These are phyloP conservation scores for Pristionchus maxplancki DNA, from an alignment of 2,888 invertebrate genomes.

Conservation along the genomic window DNA sequence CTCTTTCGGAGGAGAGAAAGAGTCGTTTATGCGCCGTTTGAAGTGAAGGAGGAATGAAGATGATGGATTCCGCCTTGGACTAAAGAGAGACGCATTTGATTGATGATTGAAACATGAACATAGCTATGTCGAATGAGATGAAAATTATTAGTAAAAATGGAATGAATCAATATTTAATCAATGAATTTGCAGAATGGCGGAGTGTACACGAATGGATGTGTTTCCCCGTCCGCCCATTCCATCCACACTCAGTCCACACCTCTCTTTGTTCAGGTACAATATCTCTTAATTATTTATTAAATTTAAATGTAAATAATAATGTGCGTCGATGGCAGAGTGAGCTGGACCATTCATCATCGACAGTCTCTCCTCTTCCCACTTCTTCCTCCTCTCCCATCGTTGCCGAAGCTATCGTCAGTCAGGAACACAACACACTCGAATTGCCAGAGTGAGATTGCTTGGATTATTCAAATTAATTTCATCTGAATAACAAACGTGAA, in stretches of 20 bases:
- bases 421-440: neutral
- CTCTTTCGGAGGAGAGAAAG: neutral
- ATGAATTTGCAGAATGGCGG: neutral
- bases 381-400: neutral
- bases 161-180: too few species aligned
- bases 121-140: neutral
- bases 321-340: neutral
- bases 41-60: neutral
- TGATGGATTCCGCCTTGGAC: neutral
- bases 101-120: constrained; percentile 6
- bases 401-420: constrained; percentile 22
- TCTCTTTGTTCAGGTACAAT: neutral
- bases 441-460: neutral
- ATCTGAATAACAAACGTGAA: neutral
- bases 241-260: constrained; percentile 2
- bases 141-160: too few species aligned
- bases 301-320: too few species aligned
- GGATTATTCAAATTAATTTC: neutral
- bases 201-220: neutral
- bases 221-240: neutral
- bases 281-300: neutral
- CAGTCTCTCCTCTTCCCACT: neutral
- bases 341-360: neutral
- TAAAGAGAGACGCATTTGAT: neutral
- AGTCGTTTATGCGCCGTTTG: neutral